phyloP scores from a whole-genome alignment of 1,140 invertebrate genomes.

The Dryas iulia region DNA sequence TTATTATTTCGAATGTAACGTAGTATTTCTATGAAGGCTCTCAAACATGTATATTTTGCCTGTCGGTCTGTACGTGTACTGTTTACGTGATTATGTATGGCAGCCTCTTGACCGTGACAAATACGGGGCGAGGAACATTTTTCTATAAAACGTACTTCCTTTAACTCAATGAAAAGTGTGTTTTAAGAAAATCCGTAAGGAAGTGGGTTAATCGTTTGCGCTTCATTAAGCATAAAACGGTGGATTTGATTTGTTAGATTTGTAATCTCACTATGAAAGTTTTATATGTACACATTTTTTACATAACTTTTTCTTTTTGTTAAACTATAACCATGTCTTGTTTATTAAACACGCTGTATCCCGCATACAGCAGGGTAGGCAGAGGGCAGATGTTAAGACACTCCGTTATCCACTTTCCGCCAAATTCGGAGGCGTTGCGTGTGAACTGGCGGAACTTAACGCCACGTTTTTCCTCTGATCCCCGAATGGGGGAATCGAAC shows the following conservation, averaged over 20 bases:
- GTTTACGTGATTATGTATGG: conserved; percentile 39
- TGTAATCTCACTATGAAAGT: not conserved
- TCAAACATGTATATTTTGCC: not conserved
- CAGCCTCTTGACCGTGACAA: conserved; percentile 30
- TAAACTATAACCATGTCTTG: not conserved
- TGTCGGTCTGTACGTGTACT: not conserved
- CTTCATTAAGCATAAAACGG: not conserved
- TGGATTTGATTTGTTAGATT: not conserved
- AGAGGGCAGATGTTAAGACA: too few species aligned
- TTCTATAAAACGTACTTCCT: not conserved
- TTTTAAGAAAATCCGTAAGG: not conserved
- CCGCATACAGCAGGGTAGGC: too few species aligned
- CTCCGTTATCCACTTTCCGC: too few species aligned
- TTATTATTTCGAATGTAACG: not conserved
- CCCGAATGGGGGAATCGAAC: too few species aligned
- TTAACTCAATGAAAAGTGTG: not conserved
- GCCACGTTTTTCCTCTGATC: too few species aligned
- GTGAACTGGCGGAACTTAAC: too few species aligned
- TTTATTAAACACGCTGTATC: not conserved
- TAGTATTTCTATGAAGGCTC: not conserved
- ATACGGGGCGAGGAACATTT: conserved; percentile 27
- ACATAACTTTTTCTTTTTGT: too few species aligned
- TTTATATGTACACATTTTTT: not conserved
- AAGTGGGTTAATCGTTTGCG: conserved; percentile 6
- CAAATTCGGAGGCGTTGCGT: too few species aligned